Percentiles rank a stretch among this genome's conserved stretches.
These are phyloP conservation scores for Cheilosia grossa DNA, from an alignment of 2,888 invertebrate species.

Conservation along the genomic window DNA sequence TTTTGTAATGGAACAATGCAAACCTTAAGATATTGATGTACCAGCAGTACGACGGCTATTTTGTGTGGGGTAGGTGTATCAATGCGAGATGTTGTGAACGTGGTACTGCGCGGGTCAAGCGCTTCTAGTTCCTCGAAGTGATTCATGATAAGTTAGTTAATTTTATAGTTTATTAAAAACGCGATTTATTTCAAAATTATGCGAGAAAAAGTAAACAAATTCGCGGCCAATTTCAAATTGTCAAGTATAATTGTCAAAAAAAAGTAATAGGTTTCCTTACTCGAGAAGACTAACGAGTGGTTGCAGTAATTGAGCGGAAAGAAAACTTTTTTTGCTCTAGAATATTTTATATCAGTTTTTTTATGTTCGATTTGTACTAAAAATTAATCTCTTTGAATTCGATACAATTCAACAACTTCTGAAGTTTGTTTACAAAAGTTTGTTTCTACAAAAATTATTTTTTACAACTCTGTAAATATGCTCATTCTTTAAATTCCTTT, in stretches of 20 bases:
- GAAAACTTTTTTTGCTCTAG: too few species aligned
- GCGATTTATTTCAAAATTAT: not conserved
- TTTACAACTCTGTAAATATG: too few species aligned
- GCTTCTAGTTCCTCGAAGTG: slow-evolving; percentile 81
- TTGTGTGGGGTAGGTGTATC: slow-evolving; percentile 89
- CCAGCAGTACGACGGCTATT: slow-evolving; percentile 90
- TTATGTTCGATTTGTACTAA: too few species aligned
- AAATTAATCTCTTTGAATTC: too few species aligned
- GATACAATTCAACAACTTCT: too few species aligned
- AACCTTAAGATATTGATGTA: slow-evolving; percentile 89
- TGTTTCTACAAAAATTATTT: too few species aligned
- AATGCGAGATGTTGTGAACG: slow-evolving; percentile 80
- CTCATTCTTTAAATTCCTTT: not conserved
- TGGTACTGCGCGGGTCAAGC: slow-evolving; percentile 79
- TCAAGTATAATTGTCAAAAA: slow-evolving; percentile 14
- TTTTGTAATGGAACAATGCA: slow-evolving; percentile 74
- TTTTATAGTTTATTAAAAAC: not conserved
- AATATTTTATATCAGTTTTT: too few species aligned
- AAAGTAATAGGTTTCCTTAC: slow-evolving; percentile 15
- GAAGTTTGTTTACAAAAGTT: too few species aligned
- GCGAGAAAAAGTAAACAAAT: slow-evolving; percentile 38
- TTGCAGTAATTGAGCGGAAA: not conserved
- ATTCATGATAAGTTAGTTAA: slow-evolving; percentile 76
- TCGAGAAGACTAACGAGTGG: not conserved
- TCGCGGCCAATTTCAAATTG: slow-evolving; percentile 32